Evolutionary conservation across 2,888 invertebrate genomes (phyloP).

Genomic region (Cancer borealis): DNA sequence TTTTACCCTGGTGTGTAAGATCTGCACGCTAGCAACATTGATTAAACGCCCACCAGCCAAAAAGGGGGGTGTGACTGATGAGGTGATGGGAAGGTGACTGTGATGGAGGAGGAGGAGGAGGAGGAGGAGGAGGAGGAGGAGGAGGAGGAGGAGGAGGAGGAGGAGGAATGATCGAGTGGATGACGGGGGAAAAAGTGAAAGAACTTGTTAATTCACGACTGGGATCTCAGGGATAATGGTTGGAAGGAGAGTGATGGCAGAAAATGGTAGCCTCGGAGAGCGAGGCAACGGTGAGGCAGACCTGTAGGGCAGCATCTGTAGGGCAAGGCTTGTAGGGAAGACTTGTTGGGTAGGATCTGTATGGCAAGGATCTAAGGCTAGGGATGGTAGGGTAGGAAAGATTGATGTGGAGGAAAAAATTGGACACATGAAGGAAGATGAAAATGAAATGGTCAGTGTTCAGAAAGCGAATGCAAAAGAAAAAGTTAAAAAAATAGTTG

Average conservation of each 20-base stretch:
- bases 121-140: background rate
- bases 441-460: background rate
- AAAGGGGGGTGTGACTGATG: background rate
- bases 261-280: background rate
- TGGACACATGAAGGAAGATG: background rate
- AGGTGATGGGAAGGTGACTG: background rate
- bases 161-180: background rate
- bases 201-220: background rate
- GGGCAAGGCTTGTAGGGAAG: background rate
- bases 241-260: background rate
- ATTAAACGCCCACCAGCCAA: background rate
- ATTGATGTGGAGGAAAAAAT: background rate
- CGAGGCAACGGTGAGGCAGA: background rate
- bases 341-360: background rate
- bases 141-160: background rate
- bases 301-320: conserved; percentile 1
- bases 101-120: background rate
- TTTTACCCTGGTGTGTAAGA: background rate
- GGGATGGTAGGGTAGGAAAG: background rate
- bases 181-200: background rate
- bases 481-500: background rate
- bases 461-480: background rate
- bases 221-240: conserved; percentile 14
- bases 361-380: background rate
- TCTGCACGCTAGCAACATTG: background rate